Conservation (phyloP, 2,888 invertebrate genomes). For the Chrysina gloriosa region DNA sequence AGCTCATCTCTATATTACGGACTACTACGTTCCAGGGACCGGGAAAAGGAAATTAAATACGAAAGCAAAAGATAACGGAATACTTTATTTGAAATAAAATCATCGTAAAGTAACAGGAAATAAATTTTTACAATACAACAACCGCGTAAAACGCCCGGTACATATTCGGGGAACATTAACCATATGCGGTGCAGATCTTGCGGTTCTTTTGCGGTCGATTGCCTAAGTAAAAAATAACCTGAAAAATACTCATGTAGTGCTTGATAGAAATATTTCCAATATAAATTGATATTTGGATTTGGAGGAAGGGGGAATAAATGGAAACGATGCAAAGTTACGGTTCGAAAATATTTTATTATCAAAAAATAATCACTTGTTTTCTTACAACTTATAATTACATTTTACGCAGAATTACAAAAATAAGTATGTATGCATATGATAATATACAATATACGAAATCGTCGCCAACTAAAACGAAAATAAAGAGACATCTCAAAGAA, state of each 20-base stretch:
- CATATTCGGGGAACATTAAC: no score
- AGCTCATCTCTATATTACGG: no score
- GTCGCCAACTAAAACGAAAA: conserved; percentile 1
- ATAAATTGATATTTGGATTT: not conserved
- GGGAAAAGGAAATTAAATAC: no score
- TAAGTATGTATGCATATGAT: not conserved
- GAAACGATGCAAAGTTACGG: not conserved
- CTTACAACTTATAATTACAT: not conserved
- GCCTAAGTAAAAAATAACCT: conserved; percentile 17
- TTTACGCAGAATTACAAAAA: not conserved
- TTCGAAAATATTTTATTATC: conserved; percentile 11
- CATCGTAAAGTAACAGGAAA: no score
- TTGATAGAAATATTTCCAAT: not conserved
- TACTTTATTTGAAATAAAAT: no score
- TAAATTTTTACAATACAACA: no score
- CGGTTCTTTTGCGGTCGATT: not conserved
- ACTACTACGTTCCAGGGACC: no score
- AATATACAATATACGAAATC: not conserved
- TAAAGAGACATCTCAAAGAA: no score
- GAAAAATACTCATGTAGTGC: conserved; percentile 19
- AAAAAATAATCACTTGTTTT: conserved; percentile 17
- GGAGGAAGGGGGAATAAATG: not conserved
- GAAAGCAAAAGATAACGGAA: no score
- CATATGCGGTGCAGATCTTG: no score
- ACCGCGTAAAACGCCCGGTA: no score